A percentile compares a stretch with the other conserved stretches of the same genome.
These are phyloP conservation scores for Macquaria ambigua DNA, from an alignment of 2,113 vertebrate species.

Conservation along the genomic window DNA sequence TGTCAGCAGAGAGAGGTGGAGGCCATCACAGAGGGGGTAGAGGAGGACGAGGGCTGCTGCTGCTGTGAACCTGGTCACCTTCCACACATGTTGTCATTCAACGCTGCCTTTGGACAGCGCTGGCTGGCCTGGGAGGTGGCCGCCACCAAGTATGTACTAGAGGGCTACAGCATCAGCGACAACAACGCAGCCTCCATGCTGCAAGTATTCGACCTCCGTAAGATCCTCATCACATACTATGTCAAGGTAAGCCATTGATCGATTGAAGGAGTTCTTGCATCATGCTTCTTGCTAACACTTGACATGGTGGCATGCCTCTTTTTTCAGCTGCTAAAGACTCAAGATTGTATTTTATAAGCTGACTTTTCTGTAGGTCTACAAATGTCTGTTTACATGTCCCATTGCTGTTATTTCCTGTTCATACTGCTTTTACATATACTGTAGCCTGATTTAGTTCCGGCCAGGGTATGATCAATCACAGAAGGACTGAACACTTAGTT, in stretches of 20 bases:
- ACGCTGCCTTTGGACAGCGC: slow-evolving; percentile 94
- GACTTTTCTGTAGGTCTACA: background rate
- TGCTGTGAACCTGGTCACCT: slow-evolving; percentile 93
- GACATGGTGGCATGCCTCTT: no score
- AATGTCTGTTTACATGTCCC: background rate
- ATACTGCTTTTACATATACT: background rate
- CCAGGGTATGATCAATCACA: background rate
- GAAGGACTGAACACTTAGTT: background rate
- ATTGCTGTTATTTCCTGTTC: background rate
- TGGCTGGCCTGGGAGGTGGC: slow-evolving; percentile 96
- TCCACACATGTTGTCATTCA: slow-evolving; percentile 92
- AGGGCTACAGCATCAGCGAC: slow-evolving; percentile 95
- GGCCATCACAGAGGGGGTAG: slow-evolving; percentile 93
- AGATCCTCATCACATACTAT: slow-evolving; percentile 95
- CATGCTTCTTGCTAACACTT: background rate
- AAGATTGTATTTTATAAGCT: background rate
- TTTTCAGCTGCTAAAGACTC: background rate
- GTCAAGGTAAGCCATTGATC: slow-evolving; percentile 86
- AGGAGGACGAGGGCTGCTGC: slow-evolving; percentile 94
- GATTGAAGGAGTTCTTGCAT: background rate
- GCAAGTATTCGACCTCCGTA: slow-evolving; percentile 93
- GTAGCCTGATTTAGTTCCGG: background rate
- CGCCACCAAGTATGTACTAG: slow-evolving; percentile 92
- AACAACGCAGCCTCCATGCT: slow-evolving; percentile 94
- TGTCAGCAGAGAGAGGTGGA: slow-evolving; percentile 96